Percentiles rank a stretch among this genome's conserved stretches.
phyloP scores from a whole-genome alignment of 2,888 invertebrate genomes.

The Metopia argyrocephala region DNA sequence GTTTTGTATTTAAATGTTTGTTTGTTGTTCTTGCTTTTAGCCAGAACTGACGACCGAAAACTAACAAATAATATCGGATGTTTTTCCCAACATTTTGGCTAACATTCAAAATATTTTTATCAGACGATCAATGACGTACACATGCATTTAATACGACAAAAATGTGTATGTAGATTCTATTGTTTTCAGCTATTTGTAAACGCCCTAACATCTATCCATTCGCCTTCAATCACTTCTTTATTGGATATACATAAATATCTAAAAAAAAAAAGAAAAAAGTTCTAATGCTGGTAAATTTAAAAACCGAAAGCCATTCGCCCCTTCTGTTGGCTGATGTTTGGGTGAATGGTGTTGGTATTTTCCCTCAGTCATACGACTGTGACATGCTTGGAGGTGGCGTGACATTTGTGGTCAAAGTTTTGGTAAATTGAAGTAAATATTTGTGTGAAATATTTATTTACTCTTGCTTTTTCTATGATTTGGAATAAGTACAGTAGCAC shows the following conservation, averaged over 20 bases:
- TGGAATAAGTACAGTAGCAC: too few relatives aligned
- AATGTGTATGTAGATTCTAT: too few relatives aligned
- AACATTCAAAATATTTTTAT: conserved; percentile 53
- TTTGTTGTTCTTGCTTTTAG: conserved; percentile 16
- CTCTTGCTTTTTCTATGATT: too few relatives aligned
- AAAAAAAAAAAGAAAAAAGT: not conserved
- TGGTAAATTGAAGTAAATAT: too few relatives aligned
- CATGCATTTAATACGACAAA: conserved; percentile 43
- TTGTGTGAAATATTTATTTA: too few relatives aligned
- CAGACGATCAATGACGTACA: conserved; percentile 63
- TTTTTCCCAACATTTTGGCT: conserved; percentile 49
- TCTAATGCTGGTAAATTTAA: not conserved
- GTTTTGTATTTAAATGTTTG: not conserved
- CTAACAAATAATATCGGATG: conserved; percentile 51
- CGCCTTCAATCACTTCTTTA: not conserved
- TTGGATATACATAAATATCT: not conserved
- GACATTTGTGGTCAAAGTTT: conserved; percentile 43
- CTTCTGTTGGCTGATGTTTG: not conserved
- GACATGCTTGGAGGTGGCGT: conserved; percentile 30
- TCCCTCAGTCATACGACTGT: too few relatives aligned
- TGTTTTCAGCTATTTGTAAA: too few relatives aligned
- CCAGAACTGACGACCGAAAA: conserved; percentile 23
- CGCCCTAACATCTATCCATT: not conserved
- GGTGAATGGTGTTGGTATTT: not conserved
- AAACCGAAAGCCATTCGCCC: too few relatives aligned